Conservation (phyloP, 2,888 invertebrate species). For the Aporophyla lueneburgensis region DNA sequence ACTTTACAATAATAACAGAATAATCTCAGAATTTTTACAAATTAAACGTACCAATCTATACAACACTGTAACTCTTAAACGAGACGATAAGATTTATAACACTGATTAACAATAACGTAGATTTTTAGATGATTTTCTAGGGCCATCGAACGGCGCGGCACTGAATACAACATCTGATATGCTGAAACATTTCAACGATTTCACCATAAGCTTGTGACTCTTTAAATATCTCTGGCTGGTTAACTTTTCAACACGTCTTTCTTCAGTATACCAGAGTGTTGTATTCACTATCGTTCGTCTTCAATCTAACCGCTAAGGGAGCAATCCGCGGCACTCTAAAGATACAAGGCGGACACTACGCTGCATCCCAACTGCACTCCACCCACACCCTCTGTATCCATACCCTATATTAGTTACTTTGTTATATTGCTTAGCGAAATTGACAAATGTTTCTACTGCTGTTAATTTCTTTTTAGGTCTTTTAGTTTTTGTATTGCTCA, state of each 20-base stretch:
- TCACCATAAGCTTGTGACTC: neutral
- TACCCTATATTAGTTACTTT: constrained; percentile 39
- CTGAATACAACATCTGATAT: constrained; percentile 79
- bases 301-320: constrained; percentile 87
- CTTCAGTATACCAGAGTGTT: constrained; percentile 66
- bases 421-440: constrained; percentile 51
- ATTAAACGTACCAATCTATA: constrained; percentile 89
- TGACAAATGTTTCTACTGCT: constrained; percentile 39
- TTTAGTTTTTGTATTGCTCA: constrained; percentile 27
- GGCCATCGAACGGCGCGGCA: constrained; percentile 82
- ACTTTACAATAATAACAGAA: constrained; percentile 90
- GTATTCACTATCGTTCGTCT: constrained; percentile 81
- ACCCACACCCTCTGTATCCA: constrained; percentile 50
- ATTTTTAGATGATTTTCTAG: constrained; percentile 86
- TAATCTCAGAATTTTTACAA: constrained; percentile 88
- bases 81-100: constrained; percentile 90
- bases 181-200: constrained; percentile 7
- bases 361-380: constrained; percentile 81
- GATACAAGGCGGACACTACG: constrained; percentile 88
- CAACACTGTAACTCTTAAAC: constrained; percentile 90
- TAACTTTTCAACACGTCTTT: neutral
- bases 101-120: constrained; percentile 90
- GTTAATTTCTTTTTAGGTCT: constrained; percentile 2
- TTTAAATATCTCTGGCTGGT: constrained; percentile 5
- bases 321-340: constrained; percentile 86